Evolutionary conservation across 2,113 vertebrate genomes (phyloP).

Genomic region (Albula goreensis): DNA sequence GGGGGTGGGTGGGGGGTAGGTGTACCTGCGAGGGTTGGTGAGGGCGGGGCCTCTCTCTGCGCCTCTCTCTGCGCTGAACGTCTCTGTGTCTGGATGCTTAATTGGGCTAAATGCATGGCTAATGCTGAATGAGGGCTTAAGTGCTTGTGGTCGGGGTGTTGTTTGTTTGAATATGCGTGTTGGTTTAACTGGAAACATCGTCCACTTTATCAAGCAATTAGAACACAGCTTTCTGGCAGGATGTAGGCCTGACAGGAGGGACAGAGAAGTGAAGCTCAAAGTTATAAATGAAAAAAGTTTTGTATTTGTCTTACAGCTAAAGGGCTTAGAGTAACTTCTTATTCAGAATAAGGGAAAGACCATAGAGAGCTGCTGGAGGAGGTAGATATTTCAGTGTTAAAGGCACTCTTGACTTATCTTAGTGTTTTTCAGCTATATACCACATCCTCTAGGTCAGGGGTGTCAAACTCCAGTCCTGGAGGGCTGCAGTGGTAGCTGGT

Average conservation of each 20-base stretch:
- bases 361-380: too few species aligned
- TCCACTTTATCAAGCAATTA: neutral
- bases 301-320: neutral
- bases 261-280: neutral
- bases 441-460: too few species aligned
- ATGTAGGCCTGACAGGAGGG: neutral
- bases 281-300: neutral
- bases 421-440: too few species aligned
- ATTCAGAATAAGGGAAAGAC: too few species aligned
- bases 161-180: neutral
- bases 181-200: neutral
- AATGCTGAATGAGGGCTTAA: slow-evolving; percentile 47
- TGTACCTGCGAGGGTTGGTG: neutral
- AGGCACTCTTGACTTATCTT: too few species aligned
- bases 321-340: too few species aligned
- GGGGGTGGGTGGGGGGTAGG: neutral
- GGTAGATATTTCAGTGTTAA: too few species aligned
- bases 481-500: too few species aligned
- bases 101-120: slow-evolving; percentile 51
- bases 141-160: neutral
- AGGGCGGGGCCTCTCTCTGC: neutral
- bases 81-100: slow-evolving; percentile 47
- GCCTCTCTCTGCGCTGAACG: neutral
- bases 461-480: too few species aligned
- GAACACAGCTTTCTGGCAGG: neutral